Evolutionary conservation across 2,888 invertebrate species (phyloP), one percentile per base, ranked within the genome.

Genomic region (Alsophila aescularia): DNA sequence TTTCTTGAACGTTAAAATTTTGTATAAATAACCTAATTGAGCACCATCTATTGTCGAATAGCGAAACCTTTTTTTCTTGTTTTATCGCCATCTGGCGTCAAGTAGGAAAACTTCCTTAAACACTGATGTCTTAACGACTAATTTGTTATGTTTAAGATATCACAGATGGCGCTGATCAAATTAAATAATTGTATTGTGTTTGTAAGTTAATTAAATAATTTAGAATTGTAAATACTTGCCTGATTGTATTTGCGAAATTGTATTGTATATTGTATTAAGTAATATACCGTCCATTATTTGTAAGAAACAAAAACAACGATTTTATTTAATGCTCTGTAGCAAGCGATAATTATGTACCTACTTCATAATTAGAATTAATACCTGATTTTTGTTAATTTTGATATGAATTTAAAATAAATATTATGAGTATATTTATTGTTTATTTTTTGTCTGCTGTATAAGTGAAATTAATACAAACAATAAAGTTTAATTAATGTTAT

Each of bases 291-390:
- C 48, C 48, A 34, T 7, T 31, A 14, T 8, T 27, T 37, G 16
- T 34, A 43, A 8, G 14, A 34, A 5, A 34, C 48, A 43, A 58
- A 53, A 45, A 27, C 60, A 70, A 59, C 66, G 68, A 67, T 39
- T 63, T 54, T 45, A 61, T 61, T 8, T 5, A 42, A 31, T 73
- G 72, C 70, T 69, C 73, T 75, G 72, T 70, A 70, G 73, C 70
- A 68, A 67, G 67, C 50, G 32, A 42, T 35, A 14, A 32, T 27
- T 49, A 31, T 13, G 13, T 39, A 49, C 31, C 12, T 32, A 40
- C 18, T 15, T 50, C 41, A 35, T 39, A 43, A 14, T 32, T 39
- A 27, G 39, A 15, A 35, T 35, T 21, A 21, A 37, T 58, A 61
- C 40, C 52, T 56, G 52, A 56, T 52, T 60, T 24, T 66, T 61